Percentiles rank a stretch among this genome's conserved stretches.
These are phyloP conservation scores for Porites lutea DNA, from an alignment of 64 coral and sea anemone species.

Conservation along the genomic window DNA sequence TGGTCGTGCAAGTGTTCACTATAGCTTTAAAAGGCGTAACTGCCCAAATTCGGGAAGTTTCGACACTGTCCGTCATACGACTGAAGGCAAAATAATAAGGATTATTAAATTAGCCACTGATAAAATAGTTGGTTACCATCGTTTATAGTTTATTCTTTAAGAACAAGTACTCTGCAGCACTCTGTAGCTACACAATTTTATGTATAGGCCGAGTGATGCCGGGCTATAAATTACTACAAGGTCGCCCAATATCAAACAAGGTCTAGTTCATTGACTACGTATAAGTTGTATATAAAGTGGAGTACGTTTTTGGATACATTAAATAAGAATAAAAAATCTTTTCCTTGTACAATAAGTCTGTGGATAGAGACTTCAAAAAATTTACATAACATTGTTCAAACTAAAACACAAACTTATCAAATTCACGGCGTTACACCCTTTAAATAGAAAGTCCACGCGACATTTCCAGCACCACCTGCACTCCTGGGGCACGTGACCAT, in stretches of 20 bases:
- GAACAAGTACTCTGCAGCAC: too few species aligned
- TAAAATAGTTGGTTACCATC: too few species aligned
- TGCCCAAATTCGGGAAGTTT: too few species aligned
- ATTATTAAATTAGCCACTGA: too few species aligned
- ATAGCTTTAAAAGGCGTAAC: too few species aligned
- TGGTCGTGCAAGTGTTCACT: too few species aligned
- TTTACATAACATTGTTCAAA: neutral
- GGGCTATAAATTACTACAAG: neutral
- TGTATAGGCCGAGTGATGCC: too few species aligned
- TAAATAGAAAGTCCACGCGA: conserved; percentile 91
- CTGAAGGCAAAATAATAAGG: too few species aligned
- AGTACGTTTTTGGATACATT: neutral
- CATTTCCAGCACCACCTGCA: conserved; percentile 81
- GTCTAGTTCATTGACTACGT: neutral
- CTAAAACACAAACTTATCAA: neutral
- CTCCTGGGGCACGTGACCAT: conserved; percentile 92
- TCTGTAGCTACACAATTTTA: too few species aligned
- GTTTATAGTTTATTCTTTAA: too few species aligned
- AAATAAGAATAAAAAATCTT: neutral
- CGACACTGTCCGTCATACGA: too few species aligned
- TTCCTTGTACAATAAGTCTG: neutral
- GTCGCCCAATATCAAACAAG: neutral
- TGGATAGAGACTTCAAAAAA: neutral
- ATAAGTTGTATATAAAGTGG: neutral
- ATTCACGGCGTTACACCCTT: conserved; percentile 85